Evolutionary conservation across 1,140 invertebrate species (phyloP).

Genomic region (Micrasema longulum): DNA sequence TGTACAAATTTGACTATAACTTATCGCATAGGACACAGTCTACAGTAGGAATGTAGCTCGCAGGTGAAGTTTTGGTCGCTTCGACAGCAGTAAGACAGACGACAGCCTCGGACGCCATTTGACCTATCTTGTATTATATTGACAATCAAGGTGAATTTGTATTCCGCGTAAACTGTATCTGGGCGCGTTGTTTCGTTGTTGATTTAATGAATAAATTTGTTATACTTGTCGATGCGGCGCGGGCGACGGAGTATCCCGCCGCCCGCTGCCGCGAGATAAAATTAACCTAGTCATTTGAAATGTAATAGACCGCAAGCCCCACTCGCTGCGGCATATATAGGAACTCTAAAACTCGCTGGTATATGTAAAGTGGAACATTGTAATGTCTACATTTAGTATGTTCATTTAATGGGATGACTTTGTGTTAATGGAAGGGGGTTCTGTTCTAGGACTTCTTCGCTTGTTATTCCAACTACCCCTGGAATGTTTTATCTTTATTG

Average conservation of each 20-base stretch:
- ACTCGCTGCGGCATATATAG: constrained; percentile 67
- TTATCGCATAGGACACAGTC: constrained; percentile 37
- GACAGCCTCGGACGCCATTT: neutral
- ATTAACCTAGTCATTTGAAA: constrained; percentile 69
- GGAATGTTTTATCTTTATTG: constrained; percentile 45
- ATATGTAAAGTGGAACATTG: constrained; percentile 69
- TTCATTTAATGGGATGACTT: constrained; percentile 60
- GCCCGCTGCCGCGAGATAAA: constrained; percentile 55
- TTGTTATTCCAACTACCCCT: constrained; percentile 21
- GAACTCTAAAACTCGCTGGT: constrained; percentile 72
- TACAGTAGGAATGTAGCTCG: constrained; percentile 30
- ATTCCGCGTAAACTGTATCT: constrained; percentile 12
- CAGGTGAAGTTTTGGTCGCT: neutral
- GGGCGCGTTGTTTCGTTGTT: constrained; percentile 28
- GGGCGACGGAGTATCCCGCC: neutral
- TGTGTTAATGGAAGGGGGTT: constrained; percentile 50
- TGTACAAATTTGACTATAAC: constrained; percentile 44
- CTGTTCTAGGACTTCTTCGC: neutral
- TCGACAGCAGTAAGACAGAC: too few species aligned
- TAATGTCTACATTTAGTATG: constrained; percentile 59
- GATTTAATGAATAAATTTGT: constrained; percentile 20
- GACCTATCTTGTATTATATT: constrained; percentile 26
- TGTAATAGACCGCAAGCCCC: constrained; percentile 66
- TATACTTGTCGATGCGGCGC: constrained; percentile 9
- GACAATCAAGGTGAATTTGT: constrained; percentile 31